Base-by-base conservation (phyloP, 92 coral and sea anemone genomes). In the Epizoanthus rinbou region DNA sequence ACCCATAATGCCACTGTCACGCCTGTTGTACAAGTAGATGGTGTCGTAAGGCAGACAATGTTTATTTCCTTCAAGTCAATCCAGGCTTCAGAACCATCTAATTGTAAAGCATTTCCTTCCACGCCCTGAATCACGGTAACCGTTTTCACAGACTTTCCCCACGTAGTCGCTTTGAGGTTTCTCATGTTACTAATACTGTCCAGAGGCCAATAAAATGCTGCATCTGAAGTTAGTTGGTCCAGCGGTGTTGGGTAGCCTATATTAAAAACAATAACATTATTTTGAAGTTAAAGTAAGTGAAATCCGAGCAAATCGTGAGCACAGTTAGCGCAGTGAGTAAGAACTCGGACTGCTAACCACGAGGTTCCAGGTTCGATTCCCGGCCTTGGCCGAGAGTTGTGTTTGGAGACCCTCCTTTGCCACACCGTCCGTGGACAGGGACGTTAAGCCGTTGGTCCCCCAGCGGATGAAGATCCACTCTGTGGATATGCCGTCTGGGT, bases 161-260 rank as follows among this genome's bases (percentile, higher is more conserved):
- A 78, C 1, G 58, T 63, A 14, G 23, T 39, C 21, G 82, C 52
- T 62, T 23, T 78, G 23, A 78, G 45, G 41, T 78, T 65, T 23
- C 82, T 69, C 64, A 78, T 43, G 59, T 78, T 22, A 14, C 47
- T 7, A 78, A 69, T 15, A 4, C 4, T 24, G 13, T 78, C 82
- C 69, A 78, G 50, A 16, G 82, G 82, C 82, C 82, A 78, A 57
- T 78, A 60, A 41, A 39, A 35, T 7, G 66, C 21, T 2, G 82
- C 71, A 37, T 62, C 70, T n/a, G 8, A 28, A 13, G 65, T 8
- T 62, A 78, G 25, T n/a, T 39, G 56, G 21, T 78, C 70, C 23
- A 78, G 70, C 0, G 82, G 82, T 39, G 56, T 78, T 21, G 57
- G 57, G 70, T 1, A 2, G 1, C 82, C 82, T 78, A 57, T 17